These are phyloP conservation scores for Hirtodrosophila cameraria DNA, from an alignment of 2,888 invertebrate species.

Conservation along the genomic window DNA sequence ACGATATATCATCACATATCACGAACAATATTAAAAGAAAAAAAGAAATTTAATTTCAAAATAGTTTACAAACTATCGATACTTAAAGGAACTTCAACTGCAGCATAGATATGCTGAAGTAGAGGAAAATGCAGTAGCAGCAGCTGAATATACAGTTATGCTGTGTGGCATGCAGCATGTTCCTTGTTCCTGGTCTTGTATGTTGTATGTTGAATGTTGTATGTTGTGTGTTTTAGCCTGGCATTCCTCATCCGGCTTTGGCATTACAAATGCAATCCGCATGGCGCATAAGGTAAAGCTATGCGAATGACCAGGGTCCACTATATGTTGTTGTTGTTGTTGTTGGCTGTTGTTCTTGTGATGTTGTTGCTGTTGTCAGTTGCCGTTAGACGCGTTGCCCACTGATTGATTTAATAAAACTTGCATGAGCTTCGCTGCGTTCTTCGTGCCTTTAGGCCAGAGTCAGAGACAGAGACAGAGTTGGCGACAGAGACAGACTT, in stretches of 20 bases:
- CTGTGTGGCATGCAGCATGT: slow-evolving; percentile 42
- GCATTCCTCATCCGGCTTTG: slow-evolving; percentile 67
- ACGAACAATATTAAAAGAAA: too few relatives aligned
- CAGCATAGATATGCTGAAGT: slow-evolving; percentile 4
- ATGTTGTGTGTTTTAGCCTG: slow-evolving; percentile 25
- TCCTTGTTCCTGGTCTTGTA: slow-evolving; percentile 36
- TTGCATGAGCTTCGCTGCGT: slow-evolving; percentile 50
- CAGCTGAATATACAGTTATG: slow-evolving; percentile 27
- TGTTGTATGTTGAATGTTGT: slow-evolving; percentile 34
- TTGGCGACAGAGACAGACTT: slow-evolving; percentile 8
- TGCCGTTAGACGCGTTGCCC: slow-evolving; percentile 69
- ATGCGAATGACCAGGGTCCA: slow-evolving; percentile 38
- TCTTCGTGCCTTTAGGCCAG: slow-evolving; percentile 38
- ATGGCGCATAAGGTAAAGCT: slow-evolving; percentile 58
- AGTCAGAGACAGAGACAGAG: background rate
- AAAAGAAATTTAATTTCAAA: too few relatives aligned
- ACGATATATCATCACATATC: too few relatives aligned
- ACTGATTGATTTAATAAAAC: slow-evolving; percentile 79
- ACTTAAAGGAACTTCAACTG: background rate
- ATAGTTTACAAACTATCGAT: background rate
- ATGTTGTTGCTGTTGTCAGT: slow-evolving; percentile 49
- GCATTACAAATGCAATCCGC: slow-evolving; percentile 67
- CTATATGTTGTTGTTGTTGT: too few relatives aligned
- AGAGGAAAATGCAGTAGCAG: slow-evolving; percentile 29
- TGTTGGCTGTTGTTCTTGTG: slow-evolving; percentile 3